These are phyloP conservation scores for Slavum lentiscoides DNA, from an alignment of 2,888 invertebrate species.

Conservation along the genomic window DNA sequence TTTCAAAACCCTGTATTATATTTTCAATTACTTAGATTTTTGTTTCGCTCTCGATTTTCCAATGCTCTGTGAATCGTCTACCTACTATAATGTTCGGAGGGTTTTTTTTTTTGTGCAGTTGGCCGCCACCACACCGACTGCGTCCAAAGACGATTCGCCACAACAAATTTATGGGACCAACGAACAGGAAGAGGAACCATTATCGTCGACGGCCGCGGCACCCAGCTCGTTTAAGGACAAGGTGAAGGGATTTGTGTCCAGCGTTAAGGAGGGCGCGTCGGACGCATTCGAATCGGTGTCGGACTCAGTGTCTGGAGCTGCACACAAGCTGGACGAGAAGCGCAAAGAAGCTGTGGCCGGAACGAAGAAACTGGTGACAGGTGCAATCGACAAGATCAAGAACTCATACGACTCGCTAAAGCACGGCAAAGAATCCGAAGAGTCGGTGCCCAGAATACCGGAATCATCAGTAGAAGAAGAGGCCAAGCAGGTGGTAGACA, in stretches of 20 bases:
- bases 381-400: constrained; percentile 39
- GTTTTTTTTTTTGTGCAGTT: constrained; percentile 34
- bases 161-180: background rate
- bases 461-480: background rate
- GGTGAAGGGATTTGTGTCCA: constrained; percentile 21
- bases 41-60: too few species aligned
- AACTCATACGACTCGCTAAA: background rate
- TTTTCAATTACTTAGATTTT: too few species aligned
- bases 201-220: background rate
- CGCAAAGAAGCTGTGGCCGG: constrained; percentile 32
- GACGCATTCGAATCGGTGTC: constrained; percentile 32
- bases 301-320: constrained; percentile 8
- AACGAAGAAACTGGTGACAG: constrained; percentile 26
- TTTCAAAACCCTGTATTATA: too few species aligned
- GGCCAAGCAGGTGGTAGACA: background rate
- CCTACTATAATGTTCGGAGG: background rate
- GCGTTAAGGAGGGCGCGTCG: constrained; percentile 34
- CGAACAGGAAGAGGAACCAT: background rate
- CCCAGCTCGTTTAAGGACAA: constrained; percentile 37
- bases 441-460: background rate
- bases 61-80: too few species aligned
- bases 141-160: background rate
- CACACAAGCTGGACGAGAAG: constrained; percentile 32
- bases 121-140: constrained; percentile 2
- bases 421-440: background rate